phyloP scores from a whole-genome alignment of 2,797 vertebrate genomes.

The Onychomys arenicola region DNA sequence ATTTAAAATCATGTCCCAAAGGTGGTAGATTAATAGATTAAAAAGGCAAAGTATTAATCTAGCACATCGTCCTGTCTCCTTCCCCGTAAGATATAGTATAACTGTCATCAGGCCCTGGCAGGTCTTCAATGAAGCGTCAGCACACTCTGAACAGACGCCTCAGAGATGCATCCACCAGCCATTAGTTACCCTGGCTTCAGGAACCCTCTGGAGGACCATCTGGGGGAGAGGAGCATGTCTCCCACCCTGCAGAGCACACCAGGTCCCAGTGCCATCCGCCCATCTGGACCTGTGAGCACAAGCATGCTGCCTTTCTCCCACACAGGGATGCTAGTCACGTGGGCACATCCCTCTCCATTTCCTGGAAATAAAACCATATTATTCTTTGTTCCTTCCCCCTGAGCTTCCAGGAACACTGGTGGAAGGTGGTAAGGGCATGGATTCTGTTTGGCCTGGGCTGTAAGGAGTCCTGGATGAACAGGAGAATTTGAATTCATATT shows the following conservation, averaged over 20 bases:
- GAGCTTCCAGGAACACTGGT: background rate
- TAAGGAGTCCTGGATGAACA: background rate
- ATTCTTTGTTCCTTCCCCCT: rapidly evolving
- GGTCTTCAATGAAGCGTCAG: conserved; percentile 76
- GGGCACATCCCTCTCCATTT: background rate
- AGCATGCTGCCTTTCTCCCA: background rate
- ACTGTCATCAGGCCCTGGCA: conserved; percentile 79
- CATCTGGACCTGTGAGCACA: background rate
- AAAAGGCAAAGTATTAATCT: conserved; percentile 86
- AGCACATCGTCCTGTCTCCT: conserved; percentile 79
- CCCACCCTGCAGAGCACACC: background rate
- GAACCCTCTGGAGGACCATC: background rate
- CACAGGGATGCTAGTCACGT: background rate
- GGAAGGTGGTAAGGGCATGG: background rate
- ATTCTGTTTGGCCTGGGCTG: background rate
- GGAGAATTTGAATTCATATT: background rate
- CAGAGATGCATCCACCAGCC: background rate
- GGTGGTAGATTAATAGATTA: conserved; percentile 86
- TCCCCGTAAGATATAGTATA: conserved; percentile 72
- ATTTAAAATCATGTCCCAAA: conserved; percentile 85
- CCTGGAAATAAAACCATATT: background rate
- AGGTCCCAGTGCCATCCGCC: background rate
- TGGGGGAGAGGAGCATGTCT: background rate
- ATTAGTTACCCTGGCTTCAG: background rate
- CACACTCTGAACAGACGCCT: conserved; percentile 55